A percentile compares a stretch with the other conserved stretches of the same genome.
Conservation (phyloP, 2,113 vertebrate species). For the Ammospiza nelsoni region DNA sequence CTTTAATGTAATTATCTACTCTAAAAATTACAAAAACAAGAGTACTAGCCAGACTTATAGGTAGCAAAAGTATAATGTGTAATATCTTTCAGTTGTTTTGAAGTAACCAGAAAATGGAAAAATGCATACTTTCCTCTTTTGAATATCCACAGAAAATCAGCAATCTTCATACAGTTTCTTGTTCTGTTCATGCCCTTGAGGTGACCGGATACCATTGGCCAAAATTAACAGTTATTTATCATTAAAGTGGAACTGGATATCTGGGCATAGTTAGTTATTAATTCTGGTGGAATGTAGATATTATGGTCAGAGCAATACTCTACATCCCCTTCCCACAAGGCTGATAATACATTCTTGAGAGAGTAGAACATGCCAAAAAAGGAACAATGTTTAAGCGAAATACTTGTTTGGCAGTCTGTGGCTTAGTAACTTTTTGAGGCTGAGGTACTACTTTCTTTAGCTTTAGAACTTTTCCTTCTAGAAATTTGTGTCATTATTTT, state of each 20-base stretch:
- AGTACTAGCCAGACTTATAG: not conserved
- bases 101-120: not conserved
- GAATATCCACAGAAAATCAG: not conserved
- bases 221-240: not conserved
- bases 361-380: not conserved
- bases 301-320: accelerated
- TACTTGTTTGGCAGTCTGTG: not conserved
- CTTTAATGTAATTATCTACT: not conserved
- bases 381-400: not conserved
- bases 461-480: not conserved
- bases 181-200: not conserved
- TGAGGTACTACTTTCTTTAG: not conserved
- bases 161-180: not conserved
- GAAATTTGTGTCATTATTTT: not conserved
- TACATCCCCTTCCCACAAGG: accelerated
- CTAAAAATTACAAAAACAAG: not conserved
- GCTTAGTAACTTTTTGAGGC: not conserved
- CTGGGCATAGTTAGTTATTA: not conserved
- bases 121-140: not conserved
- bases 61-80: not conserved
- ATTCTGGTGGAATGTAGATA: not conserved
- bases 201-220: not conserved
- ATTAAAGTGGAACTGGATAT: not conserved
- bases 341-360: not conserved
- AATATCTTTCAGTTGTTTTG: not conserved